These are phyloP conservation scores for Poeciliopsis presidionis DNA, from an alignment of 2,797 vertebrate genomes.

Conservation along the genomic window DNA sequence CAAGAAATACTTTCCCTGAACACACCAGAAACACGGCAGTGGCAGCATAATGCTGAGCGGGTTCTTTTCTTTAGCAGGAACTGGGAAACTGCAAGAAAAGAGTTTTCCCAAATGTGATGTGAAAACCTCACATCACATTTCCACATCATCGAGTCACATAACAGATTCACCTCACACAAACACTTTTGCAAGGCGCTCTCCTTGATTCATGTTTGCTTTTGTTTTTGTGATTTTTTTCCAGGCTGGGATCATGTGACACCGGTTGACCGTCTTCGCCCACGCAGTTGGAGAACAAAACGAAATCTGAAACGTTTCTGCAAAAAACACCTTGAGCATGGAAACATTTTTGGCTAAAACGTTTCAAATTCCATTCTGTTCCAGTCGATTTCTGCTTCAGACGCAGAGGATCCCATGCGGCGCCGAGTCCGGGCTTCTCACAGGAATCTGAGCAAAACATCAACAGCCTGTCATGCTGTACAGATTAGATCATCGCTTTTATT, in stretches of 20 bases:
- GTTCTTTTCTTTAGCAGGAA: not conserved
- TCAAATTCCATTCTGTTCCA: constrained; percentile 87
- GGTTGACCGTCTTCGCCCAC: constrained; percentile 23
- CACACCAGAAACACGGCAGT: not conserved
- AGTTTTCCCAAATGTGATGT: no score
- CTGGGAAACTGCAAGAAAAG: not conserved
- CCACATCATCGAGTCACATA: no score
- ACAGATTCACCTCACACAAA: no score
- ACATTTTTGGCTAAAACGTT: constrained; percentile 90
- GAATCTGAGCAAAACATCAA: constrained; percentile 16
- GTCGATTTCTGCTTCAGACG: constrained; percentile 47
- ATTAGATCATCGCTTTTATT: constrained; percentile 7
- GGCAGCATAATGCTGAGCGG: not conserved
- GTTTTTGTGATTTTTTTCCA: not conserved
- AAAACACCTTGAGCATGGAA: constrained; percentile 86
- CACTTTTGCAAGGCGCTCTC: not conserved
- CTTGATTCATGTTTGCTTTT: not conserved
- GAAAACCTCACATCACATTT: no score
- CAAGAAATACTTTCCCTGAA: not conserved
- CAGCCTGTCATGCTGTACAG: not conserved
- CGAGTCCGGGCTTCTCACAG: not conserved
- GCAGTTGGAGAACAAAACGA: constrained; percentile 82
- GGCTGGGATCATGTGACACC: not conserved
- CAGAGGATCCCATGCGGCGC: not conserved
- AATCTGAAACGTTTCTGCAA: constrained; percentile 92